Base-by-base conservation (phyloP, 2,797 vertebrate species). In the Pangasius djambal region DNA sequence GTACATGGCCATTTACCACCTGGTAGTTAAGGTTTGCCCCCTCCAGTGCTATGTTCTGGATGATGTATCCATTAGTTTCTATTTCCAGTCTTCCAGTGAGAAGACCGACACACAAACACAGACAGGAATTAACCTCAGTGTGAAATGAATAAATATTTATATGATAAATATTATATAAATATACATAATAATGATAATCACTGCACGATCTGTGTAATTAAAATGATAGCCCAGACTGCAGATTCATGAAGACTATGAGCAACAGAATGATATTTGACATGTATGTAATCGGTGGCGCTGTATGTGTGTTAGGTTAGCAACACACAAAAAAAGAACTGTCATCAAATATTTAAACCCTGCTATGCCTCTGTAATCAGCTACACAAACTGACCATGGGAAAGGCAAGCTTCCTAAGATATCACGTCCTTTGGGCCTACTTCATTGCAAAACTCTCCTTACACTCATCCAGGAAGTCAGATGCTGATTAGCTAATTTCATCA, bases 381-480 rank as follows among this genome's bases (percentile, higher is more conserved):
- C 13, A 65, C 31, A 22, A 25, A 37, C 34, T 82, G 81, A 40
- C 28, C 57, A 63, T 13, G 15, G 25, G 6, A 83, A 83, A 63
- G 40, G 22, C 82, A 67, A 8, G 9, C 79, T 61, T 82, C 13
- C 1, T 10, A 13, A 59, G 55, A 59, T 40, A 59, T 40, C 48
- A 78, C 0, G 6, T 34, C 16, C 57, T 79, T 34, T 31, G 16
- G 77, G 77, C n/a, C 25, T 18, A 20, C 16, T 55, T 55, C 50
- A 55, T 9, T 83, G 79, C 50, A 44, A 74, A 40, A n/a, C 50
- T 63, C 1, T 57, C 20, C 15, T 50, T 61, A 57, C 28, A 82
- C 16, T 82, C 65, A 37, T 86, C 3, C 88, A 75, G 75, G 57
- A 63, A 57, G 83, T 88, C 72, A 63, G n/a, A 82, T 83, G 77